A percentile compares a stretch with the other conserved stretches of the same genome.
Evolutionary conservation across 2,888 invertebrate genomes (phyloP).

Genomic region (Stictocephala bisonia): DNA sequence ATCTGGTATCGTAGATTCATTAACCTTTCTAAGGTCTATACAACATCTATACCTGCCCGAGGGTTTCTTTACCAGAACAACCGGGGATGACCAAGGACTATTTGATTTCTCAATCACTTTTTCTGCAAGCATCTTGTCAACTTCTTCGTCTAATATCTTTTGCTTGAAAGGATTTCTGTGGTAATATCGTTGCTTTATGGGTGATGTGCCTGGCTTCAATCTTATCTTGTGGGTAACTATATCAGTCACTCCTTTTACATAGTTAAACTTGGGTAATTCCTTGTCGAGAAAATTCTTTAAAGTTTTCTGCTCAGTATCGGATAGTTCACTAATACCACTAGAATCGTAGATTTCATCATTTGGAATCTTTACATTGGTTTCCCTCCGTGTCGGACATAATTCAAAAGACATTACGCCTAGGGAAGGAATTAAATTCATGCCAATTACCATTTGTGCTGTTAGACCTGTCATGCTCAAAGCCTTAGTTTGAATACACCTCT

Average conservation of each 20-base stretch:
- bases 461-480: too few relatives aligned
- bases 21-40: constrained; percentile 51
- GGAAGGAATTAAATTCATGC: too few relatives aligned
- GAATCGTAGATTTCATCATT: too few relatives aligned
- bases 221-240: constrained; percentile 14
- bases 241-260: background rate
- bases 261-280: background rate
- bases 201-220: background rate
- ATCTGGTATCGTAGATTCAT: constrained; percentile 49
- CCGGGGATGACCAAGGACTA: constrained; percentile 58
- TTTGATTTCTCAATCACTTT: constrained; percentile 56
- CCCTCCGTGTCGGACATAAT: too few relatives aligned
- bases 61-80: constrained; percentile 55
- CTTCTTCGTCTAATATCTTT: constrained; percentile 50
- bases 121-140: constrained; percentile 55
- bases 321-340: background rate
- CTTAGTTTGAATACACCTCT: too few relatives aligned
- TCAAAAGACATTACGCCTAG: too few relatives aligned
- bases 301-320: background rate
- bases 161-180: constrained; percentile 46
- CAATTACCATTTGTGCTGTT: too few relatives aligned
- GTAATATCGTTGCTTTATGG: constrained; percentile 24
- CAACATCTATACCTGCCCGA: constrained; percentile 52
- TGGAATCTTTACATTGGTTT: too few relatives aligned
- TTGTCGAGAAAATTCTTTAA: background rate